Evolutionary conservation across 1,140 invertebrate genomes (phyloP).

Genomic region (Agrilus planipennis): DNA sequence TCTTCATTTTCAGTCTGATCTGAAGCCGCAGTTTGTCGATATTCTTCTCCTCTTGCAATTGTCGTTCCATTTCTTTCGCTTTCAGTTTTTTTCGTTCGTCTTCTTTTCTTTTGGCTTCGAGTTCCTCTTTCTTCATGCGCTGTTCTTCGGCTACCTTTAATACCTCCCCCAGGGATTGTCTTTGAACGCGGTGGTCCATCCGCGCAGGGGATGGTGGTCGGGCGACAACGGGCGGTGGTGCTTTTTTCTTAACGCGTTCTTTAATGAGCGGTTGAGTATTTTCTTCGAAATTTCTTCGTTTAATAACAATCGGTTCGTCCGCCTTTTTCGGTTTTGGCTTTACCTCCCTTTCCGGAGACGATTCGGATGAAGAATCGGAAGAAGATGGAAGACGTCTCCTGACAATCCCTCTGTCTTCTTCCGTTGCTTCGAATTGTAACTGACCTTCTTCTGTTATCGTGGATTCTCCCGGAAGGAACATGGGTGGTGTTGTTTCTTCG

Average conservation of each 20-base stretch:
- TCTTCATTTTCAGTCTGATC: slow-evolving; percentile 25
- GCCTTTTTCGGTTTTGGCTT: slow-evolving; percentile 16
- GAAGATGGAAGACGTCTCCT: no score
- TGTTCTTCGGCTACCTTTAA: slow-evolving; percentile 22
- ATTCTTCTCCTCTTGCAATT: slow-evolving; percentile 25
- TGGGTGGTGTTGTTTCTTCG: slow-evolving; percentile 23
- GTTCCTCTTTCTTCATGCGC: slow-evolving; percentile 21
- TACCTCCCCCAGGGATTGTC: slow-evolving; percentile 21
- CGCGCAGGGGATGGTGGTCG: slow-evolving; percentile 18
- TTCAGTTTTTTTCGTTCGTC: slow-evolving; percentile 24
- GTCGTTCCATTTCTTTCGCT: slow-evolving; percentile 23
- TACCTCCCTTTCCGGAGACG: slow-evolving; percentile 15
- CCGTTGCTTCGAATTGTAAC: slow-evolving; percentile 31
- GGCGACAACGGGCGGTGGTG: slow-evolving; percentile 12
- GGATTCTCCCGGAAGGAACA: slow-evolving; percentile 48
- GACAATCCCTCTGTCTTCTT: slow-evolving; percentile 24
- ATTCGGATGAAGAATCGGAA: slow-evolving; percentile 11
- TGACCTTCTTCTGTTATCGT: slow-evolving; percentile 39
- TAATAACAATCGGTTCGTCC: slow-evolving; percentile 22
- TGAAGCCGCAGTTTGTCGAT: slow-evolving; percentile 23
- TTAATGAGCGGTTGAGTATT: slow-evolving; percentile 16
- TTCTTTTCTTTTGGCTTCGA: no score
- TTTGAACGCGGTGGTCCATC: slow-evolving; percentile 13
- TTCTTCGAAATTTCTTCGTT: slow-evolving; percentile 20
- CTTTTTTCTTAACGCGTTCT: slow-evolving; percentile 20